Base-by-base conservation (phyloP, 2,888 invertebrate species). In the Amiota mariae region DNA sequence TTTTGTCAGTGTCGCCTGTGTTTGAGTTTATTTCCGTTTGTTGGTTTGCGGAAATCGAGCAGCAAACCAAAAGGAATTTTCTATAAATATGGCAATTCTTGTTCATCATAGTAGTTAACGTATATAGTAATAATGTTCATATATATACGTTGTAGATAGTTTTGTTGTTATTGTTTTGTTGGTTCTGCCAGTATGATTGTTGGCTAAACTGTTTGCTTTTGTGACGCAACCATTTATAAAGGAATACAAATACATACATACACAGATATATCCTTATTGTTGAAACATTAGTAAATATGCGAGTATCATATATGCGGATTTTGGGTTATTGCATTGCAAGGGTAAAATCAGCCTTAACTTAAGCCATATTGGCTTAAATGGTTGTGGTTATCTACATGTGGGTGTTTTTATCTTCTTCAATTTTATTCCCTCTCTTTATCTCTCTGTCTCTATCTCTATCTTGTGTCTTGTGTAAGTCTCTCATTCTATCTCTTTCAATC, bases 11-110 rank as follows among this genome's bases (percentile, higher is more conserved):
- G 46, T 63, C 11, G 63, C 15, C 9, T 49, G 20, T 67, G 18
- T 67, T 11, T 67, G 49, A 11, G 67, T 67, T 20, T 67, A 49
- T 49, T 67, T 67, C 67, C 67, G 67, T 67, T 67, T 67, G 51
- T 67, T 67, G 51, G 67, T 67, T 67, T 67, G 51, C 67, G 67
- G 67, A 67, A 67, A 67, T 67, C 67, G 67, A 67, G 67, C 51
- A 67, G 67, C 51, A 67, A 67, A 49, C 24, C 11, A 24, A 18
- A 51, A 67, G 49, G 67, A 67, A 63, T 63, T 46, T 63, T 18
- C 12, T n/a, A 63, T 63, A 36, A 46, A 63, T 63, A 63, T 63
- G 59, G 20, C 59, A 20, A 18, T 59, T 59, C 24, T 59, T 20
- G 63, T 59, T 20, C 59, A 18, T 59, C 15, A 10, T 57, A 36